These are phyloP conservation scores for Alaudala cheleensis DNA, from an alignment of 2,113 vertebrate species.

Conservation along the genomic window DNA sequence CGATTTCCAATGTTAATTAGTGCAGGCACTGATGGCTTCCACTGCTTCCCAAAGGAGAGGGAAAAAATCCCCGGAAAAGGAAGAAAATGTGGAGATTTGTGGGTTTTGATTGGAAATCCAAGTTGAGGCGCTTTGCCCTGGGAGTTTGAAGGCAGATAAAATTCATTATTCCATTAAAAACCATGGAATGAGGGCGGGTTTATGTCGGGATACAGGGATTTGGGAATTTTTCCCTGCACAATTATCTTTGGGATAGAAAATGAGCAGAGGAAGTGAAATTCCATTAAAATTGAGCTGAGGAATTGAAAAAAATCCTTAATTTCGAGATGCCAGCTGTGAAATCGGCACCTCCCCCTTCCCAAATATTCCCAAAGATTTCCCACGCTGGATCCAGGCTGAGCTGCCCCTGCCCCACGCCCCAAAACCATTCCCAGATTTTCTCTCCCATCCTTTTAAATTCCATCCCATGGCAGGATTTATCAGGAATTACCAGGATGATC, in stretches of 20 bases:
- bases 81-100: neutral
- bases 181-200: neutral
- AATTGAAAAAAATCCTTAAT: neutral
- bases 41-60: neutral
- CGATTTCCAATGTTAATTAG: neutral
- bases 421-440: neutral
- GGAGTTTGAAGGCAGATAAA: neutral
- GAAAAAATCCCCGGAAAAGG: neutral
- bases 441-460: neutral
- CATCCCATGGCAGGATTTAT: no score
- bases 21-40: neutral
- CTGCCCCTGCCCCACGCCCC: neutral
- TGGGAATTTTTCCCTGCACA: neutral
- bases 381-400: neutral
- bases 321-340: neutral
- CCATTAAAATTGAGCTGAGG: rapidly evolving
- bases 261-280: neutral
- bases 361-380: neutral
- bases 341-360: neutral
- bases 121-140: neutral
- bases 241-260: neutral
- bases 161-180: neutral
- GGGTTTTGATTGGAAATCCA: neutral
- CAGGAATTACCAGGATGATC: neutral
- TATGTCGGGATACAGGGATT: neutral